Base-by-base conservation (phyloP, 1,140 invertebrate species). In the Drusus annulatus region DNA sequence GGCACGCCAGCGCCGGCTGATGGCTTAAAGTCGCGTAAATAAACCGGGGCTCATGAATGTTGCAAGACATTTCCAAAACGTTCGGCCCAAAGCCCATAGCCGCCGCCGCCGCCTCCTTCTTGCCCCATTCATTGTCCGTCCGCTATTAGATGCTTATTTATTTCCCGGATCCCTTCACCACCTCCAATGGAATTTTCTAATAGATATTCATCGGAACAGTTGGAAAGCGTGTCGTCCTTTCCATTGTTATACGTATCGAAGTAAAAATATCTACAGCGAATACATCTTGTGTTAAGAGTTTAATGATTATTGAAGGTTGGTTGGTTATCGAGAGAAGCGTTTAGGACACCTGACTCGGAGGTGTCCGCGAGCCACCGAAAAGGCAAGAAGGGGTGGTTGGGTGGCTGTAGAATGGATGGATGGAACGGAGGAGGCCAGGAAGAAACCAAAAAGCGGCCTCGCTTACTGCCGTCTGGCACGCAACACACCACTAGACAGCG, bases 381-480 rank as follows among this genome's bases (percentile, higher is more conserved):
- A 62, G 58, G 58, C n/a, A n/a, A n/a, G n/a, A 0, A 15, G 16
- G 63, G 50, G 19, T 19, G 56, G 58, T 17, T 45, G 36, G 36
- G 36, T 2, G 36, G 13, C 8, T 45, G 36, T 45, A 45, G 56
- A 17, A 62, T 65, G 31, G 50, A 52, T 6, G 74, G 58, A 52
- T 65, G 76, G 28, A 56, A 23, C 54, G 31, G 76, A 65, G 63
- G 63, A 78, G 65, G 63, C 51, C 76, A 76, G 78, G 71, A 80
- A 62, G 78, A 80, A 80, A 75, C 54, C 58, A 56, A 80, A 80
- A 75, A 80, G 68, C 68, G 56, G 45, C 71, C 31, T 62, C 23
- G 51, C 51, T 80, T 60, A 80, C 69, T 73, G 78, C 56, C 71
- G 68, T 19, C 19, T 16, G 69, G 36, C 78, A 80, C 71, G 78